Conservation (phyloP, 2,888 invertebrate species). For the Anthoptus insignis region DNA sequence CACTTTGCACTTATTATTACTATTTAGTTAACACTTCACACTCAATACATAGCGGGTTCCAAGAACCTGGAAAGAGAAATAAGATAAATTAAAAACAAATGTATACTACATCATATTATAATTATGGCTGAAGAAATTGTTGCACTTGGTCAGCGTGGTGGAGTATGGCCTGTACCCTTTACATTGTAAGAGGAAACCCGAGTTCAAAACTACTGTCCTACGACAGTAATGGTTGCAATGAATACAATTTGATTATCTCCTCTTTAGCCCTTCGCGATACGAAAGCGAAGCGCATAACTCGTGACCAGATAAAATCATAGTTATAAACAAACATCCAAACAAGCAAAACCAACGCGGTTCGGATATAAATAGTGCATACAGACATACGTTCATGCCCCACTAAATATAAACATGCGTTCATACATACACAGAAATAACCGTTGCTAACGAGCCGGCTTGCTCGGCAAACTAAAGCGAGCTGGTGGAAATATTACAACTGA, state of each 20-base stretch:
- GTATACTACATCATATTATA: no score
- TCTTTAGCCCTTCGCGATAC: no score
- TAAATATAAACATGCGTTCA: conserved; percentile 18
- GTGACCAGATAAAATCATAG: neutral
- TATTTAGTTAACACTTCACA: conserved; percentile 23
- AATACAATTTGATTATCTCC: no score
- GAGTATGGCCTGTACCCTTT: no score
- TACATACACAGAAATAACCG: conserved; percentile 18
- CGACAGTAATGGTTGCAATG: no score
- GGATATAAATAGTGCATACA: conserved; percentile 26
- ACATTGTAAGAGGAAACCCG: no score
- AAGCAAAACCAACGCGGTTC: conserved; percentile 37
- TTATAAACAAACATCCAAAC: conserved; percentile 8
- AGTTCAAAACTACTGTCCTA: no score
- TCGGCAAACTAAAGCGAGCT: neutral
- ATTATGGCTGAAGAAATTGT: no score
- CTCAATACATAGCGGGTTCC: conserved; percentile 23
- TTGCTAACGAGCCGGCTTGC: neutral
- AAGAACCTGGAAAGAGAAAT: conserved; percentile 20
- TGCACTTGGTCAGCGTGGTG: no score
- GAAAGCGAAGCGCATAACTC: no score
- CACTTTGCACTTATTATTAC: conserved; percentile 30
- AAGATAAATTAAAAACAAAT: neutral
- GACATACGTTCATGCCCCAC: conserved; percentile 14
- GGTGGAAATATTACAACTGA: neutral